Evolutionary conservation across 1,140 invertebrate genomes (phyloP), one percentile per base, ranked within the genome.

Genomic region (Drosophila parabipectinata): DNA sequence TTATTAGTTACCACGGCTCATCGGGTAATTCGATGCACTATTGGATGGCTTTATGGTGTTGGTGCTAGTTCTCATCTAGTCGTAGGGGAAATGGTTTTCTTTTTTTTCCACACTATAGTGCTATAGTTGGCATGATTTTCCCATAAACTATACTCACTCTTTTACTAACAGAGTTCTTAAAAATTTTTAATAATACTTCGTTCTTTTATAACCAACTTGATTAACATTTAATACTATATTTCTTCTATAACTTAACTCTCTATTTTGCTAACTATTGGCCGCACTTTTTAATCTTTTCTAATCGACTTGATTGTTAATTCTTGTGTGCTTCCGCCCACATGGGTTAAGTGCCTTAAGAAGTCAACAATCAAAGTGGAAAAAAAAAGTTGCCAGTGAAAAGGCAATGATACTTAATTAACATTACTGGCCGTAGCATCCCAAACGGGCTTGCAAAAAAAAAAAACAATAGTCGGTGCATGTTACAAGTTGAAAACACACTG

Each of bases 331-430:
- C 66, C 66, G 28, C 66, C 63, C 50, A 55, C 62, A 68, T 30
- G 37, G 67, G 64, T 47, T 24, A 68, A 68, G 50, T 55, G 50
- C 63, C 44, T 50, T 50, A 68, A 41, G 66, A 55, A 63, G 66
- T 68, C 66, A 69, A 63, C 66, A 69, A 47, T 68, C 66, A 39
- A 69, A 69, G 68, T 69, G 63, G 50, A 69, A 69, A 68, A 21
- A 21, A 21, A 68, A 68, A 69, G 68, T 69, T 68, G 66, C 50
- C 50, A 69, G 64, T 48, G 48, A 67, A 41, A 55, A 68, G 63
- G 63, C 66, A 63, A 28, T 28, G 26, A 28, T 28, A 7, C 26
- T 28, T 28, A 28, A 28, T 28, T 28, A 28, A 28, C 26, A 28
- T 68, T 68, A 63, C 52, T 56, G 62, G 32, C 63, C 47, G 64